phyloP scores from a whole-genome alignment of 2,113 vertebrate species.

The Sinocyclocheilus maitianheensis region DNA sequence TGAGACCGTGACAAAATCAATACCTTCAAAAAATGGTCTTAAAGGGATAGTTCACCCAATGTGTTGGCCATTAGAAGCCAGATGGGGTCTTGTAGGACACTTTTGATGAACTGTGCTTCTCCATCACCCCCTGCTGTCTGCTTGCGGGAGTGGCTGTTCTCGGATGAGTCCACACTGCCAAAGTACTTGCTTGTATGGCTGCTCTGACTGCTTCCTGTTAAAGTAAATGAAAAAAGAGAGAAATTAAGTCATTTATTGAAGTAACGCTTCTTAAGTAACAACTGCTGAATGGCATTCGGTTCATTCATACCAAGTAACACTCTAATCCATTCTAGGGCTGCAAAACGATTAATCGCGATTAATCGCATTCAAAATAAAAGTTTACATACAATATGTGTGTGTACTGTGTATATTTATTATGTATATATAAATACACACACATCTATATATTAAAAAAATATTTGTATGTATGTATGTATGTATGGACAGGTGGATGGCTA shows the following conservation, averaged over 20 bases:
- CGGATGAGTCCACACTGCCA: constrained; percentile 87
- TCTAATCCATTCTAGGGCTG: too few species aligned
- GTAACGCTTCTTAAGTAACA: neutral
- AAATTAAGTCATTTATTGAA: neutral
- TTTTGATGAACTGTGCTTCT: constrained; percentile 86
- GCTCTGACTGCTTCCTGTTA: constrained; percentile 84
- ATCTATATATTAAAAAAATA: too few species aligned
- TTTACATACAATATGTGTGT: too few species aligned
- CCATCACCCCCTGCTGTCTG: constrained; percentile 75
- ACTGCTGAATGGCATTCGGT: neutral
- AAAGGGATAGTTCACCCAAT: constrained; percentile 50
- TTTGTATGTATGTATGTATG: too few species aligned
- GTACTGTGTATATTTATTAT: too few species aligned
- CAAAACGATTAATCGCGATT: too few species aligned
- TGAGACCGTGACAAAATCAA: too few species aligned
- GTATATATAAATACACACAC: too few species aligned
- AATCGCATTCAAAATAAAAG: too few species aligned
- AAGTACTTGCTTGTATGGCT: constrained; percentile 94
- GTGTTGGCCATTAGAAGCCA: constrained; percentile 93
- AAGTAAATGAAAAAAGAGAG: neutral
- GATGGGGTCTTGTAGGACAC: constrained; percentile 89
- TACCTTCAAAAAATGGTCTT: too few species aligned
- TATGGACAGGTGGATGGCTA: too few species aligned
- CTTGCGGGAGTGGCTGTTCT: constrained; percentile 82
- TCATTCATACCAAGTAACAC: too few species aligned